Conservation (phyloP, 2,113 vertebrate species). For the Odocoileus hemionus region DNA sequence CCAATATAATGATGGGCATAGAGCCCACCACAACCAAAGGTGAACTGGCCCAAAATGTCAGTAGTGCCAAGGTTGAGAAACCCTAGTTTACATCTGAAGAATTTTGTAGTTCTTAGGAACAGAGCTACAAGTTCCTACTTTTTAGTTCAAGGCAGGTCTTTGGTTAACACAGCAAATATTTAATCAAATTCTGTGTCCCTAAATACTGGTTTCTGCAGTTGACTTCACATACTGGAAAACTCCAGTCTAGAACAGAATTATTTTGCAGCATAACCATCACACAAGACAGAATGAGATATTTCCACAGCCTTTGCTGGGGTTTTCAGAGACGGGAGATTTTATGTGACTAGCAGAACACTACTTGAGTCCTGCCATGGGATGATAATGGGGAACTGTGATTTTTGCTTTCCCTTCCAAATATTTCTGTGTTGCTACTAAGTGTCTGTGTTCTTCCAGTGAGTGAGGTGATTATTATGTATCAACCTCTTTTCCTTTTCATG, state of each 20-base stretch:
- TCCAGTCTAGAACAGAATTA: not conserved
- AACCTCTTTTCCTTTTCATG: not conserved
- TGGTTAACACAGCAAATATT: not conserved
- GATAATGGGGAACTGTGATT: not conserved
- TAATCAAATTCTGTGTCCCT: not conserved
- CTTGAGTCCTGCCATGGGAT: not conserved
- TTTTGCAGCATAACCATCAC: not conserved
- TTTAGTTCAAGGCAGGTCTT: not conserved
- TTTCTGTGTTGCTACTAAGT: not conserved
- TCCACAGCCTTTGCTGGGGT: not conserved
- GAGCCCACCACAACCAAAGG: not conserved
- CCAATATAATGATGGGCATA: not conserved
- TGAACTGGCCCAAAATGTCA: not conserved
- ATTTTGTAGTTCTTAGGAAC: not conserved
- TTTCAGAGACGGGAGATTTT: not conserved
- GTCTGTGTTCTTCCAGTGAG: not conserved
- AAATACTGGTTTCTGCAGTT: not conserved
- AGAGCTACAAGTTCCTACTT: not conserved
- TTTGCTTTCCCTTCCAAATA: not conserved
- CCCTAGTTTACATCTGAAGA: not conserved
- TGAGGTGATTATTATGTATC: not conserved
- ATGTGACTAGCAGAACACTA: not conserved
- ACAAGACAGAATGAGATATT: not conserved
- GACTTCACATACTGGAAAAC: not conserved
- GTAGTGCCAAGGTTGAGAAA: not conserved